phyloP scores from a whole-genome alignment of 2,888 invertebrate species.

The Athripsodes cinereus region DNA sequence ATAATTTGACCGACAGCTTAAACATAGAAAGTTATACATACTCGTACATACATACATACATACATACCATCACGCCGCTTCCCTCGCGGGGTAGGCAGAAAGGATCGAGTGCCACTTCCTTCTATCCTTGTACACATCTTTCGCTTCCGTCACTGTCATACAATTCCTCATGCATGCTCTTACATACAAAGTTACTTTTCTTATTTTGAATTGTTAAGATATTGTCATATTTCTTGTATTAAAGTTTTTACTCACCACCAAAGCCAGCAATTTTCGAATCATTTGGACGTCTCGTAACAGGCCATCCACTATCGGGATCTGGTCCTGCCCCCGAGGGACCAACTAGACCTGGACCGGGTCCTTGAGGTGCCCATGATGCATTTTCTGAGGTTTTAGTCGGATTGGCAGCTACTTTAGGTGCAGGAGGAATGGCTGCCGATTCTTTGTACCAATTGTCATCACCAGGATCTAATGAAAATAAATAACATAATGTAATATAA shows the following conservation, averaged over 20 bases:
- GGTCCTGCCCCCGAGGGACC: slow-evolving; percentile 29
- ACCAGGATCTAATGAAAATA: slow-evolving; percentile 34
- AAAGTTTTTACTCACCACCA: slow-evolving; percentile 1
- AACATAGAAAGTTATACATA: too few relatives aligned
- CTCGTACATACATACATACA: too few relatives aligned
- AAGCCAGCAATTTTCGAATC: slow-evolving; percentile 8
- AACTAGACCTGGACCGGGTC: slow-evolving; percentile 26
- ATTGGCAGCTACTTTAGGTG: slow-evolving; percentile 39
- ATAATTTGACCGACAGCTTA: too few relatives aligned
- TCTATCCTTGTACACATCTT: too few relatives aligned
- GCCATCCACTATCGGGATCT: slow-evolving; percentile 22
- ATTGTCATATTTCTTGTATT: too few relatives aligned
- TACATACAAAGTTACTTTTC: too few relatives aligned
- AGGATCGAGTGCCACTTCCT: too few relatives aligned
- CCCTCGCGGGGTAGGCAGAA: too few relatives aligned
- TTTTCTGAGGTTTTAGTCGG: slow-evolving; percentile 36
- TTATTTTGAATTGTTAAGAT: too few relatives aligned
- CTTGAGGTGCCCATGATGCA: slow-evolving; percentile 25
- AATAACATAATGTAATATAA: background rate
- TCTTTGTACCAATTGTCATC: slow-evolving; percentile 52
- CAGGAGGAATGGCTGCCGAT: slow-evolving; percentile 52
- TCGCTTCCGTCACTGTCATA: too few relatives aligned
- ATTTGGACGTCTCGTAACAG: slow-evolving; percentile 21
- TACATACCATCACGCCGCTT: too few relatives aligned
- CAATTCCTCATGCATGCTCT: too few relatives aligned